Conservation (phyloP, 1,140 invertebrate genomes). For the Tetragnatha versicolor region DNA sequence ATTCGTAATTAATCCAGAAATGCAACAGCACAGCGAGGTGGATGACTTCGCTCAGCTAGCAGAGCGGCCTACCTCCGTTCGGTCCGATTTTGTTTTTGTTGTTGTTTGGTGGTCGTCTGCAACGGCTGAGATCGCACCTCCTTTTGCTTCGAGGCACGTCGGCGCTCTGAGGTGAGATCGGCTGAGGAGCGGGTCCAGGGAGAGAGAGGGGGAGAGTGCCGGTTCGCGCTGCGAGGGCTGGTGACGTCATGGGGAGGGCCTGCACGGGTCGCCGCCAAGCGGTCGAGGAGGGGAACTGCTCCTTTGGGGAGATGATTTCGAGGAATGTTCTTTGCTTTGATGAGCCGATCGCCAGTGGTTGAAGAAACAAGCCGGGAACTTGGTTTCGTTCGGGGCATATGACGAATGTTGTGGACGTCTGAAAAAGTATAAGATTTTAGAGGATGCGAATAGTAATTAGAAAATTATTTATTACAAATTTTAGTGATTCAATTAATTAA, state of each 20-base stretch:
- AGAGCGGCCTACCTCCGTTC: not conserved
- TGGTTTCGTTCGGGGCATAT: too few relatives aligned
- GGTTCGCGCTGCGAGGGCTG: conserved; percentile 20
- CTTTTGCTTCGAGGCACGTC: conserved; percentile 1
- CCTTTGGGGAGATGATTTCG: too few relatives aligned
- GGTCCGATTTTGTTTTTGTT: conserved; percentile 1
- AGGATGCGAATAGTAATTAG: too few relatives aligned
- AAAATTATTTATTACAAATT: too few relatives aligned
- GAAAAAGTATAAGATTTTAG: too few relatives aligned
- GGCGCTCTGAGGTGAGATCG: conserved; percentile 27
- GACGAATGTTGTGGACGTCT: too few relatives aligned
- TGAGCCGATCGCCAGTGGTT: too few relatives aligned
- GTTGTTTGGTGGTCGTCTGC: not conserved
- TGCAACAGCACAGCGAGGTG: conserved; percentile 26
- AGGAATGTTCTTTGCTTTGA: too few relatives aligned
- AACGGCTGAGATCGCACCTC: not conserved
- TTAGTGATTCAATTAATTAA: too few relatives aligned
- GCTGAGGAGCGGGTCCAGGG: conserved; percentile 1
- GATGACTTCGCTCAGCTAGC: conserved; percentile 30
- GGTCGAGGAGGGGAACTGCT: not conserved
- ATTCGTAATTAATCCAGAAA: not conserved
- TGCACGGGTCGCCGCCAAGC: conserved; percentile 44
- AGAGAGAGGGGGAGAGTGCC: conserved; percentile 16
- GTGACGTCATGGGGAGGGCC: conserved; percentile 30
- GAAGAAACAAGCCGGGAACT: too few relatives aligned